Conservation (phyloP, 30 jellyfish, hydroid and myxozoan species). For the Hydractinia echinata region DNA sequence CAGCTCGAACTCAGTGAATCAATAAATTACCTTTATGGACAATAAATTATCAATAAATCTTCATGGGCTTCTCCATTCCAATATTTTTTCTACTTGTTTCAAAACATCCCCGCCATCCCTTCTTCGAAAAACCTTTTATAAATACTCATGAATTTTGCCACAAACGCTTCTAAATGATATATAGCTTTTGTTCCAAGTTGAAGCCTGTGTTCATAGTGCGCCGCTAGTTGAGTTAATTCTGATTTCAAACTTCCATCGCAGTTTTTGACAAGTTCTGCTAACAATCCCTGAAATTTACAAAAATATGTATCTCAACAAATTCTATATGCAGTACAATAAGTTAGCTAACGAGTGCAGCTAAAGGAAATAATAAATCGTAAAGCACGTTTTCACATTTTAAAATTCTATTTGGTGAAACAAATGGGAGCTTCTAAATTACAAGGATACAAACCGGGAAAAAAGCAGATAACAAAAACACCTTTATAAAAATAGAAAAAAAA, state of each 20-base stretch:
- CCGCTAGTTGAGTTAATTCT: slow-evolving; percentile 89
- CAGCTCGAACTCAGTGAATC: too few species aligned
- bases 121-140: slow-evolving; percentile 86
- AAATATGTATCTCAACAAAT: too few species aligned
- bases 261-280: slow-evolving; percentile 62
- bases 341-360: too few species aligned
- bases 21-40: too few species aligned
- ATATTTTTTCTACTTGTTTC: neutral
- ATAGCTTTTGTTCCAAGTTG: slow-evolving; percentile 96
- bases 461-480: neutral
- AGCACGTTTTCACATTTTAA: neutral
- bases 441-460: too few species aligned
- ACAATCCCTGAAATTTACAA: slow-evolving; percentile 53
- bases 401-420: neutral
- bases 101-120: slow-evolving; percentile 88
- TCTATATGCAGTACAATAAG: too few species aligned
- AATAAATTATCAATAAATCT: too few species aligned
- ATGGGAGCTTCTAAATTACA: neutral
- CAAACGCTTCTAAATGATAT: slow-evolving; percentile 95
- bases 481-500: neutral
- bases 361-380: too few species aligned
- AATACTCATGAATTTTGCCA: slow-evolving; percentile 94
- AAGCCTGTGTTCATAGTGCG: slow-evolving; percentile 79
- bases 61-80: neutral
- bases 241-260: slow-evolving; percentile 89